phyloP scores from a whole-genome alignment of 2,888 invertebrate genomes.

The Eristalis arbustorum region DNA sequence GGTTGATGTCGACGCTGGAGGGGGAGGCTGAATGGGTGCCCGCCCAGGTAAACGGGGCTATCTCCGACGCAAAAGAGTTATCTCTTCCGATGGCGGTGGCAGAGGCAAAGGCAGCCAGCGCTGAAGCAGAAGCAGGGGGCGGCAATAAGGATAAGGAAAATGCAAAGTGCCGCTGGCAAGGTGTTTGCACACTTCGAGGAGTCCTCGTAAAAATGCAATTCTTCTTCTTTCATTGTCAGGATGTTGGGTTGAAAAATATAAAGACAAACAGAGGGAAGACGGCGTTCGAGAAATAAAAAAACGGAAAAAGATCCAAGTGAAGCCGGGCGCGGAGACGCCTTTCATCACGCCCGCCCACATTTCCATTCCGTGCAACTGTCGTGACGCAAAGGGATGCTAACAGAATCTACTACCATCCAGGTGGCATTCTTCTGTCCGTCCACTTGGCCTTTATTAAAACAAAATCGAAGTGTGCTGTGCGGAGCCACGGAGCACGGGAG shows the following conservation, averaged over 20 bases:
- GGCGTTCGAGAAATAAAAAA: background rate
- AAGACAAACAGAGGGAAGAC: conserved; percentile 55
- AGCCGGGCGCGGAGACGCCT: background rate
- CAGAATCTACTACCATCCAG: conserved; percentile 31
- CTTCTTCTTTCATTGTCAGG: conserved; percentile 69
- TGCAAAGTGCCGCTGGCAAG: conserved; percentile 65
- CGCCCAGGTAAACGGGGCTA: conserved; percentile 54
- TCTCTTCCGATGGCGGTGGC: conserved; percentile 43
- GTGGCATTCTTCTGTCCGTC: conserved; percentile 38
- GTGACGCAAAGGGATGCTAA: conserved; percentile 36
- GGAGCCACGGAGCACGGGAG: background rate
- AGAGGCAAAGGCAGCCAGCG: too few relatives aligned
- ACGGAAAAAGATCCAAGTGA: conserved; percentile 17
- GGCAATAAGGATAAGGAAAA: conserved; percentile 64
- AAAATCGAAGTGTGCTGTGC: conserved; percentile 44
- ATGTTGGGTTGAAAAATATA: conserved; percentile 53
- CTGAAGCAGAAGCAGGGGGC: conserved; percentile 36
- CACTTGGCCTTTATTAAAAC: conserved; percentile 58
- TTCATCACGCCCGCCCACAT: conserved; percentile 26
- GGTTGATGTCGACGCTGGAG: background rate
- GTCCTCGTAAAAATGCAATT: conserved; percentile 69
- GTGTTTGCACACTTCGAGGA: conserved; percentile 68
- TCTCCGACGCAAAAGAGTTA: conserved; percentile 63
- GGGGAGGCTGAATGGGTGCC: background rate
- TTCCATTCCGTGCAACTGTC: conserved; percentile 36